These are phyloP conservation scores for Columba guinea DNA, from an alignment of 2,797 vertebrate genomes.

Conservation along the genomic window DNA sequence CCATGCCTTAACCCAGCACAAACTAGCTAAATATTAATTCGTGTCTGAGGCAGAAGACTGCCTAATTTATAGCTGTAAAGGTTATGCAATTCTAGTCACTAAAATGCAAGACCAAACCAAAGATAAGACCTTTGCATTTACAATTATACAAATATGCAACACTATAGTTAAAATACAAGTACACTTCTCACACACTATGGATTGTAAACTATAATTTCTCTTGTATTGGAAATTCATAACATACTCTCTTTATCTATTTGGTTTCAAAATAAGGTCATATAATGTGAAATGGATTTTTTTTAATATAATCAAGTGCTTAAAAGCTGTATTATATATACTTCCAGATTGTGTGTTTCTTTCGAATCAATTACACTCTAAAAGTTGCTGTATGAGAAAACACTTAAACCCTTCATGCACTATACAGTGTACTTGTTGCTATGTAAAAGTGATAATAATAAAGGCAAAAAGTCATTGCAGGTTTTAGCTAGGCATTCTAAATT, in stretches of 20 bases:
- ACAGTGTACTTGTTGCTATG: constrained; percentile 8
- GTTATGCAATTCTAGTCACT: background rate
- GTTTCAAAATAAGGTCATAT: constrained; percentile 72
- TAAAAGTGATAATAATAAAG: constrained; percentile 36
- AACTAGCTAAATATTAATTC: background rate
- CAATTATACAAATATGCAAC: constrained; percentile 28
- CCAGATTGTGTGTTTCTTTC: constrained; percentile 65
- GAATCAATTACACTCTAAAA: constrained; percentile 66
- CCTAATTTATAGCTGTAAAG: background rate
- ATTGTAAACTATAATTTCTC: constrained; percentile 65
- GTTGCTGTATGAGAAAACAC: constrained; percentile 47
- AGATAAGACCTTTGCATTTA: constrained; percentile 54
- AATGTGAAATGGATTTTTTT: constrained; percentile 73
- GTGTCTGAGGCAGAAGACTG: background rate
- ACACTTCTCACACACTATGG: constrained; percentile 39
- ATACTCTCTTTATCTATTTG: constrained; percentile 62
- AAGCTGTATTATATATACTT: constrained; percentile 47
- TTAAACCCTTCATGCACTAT: constrained; percentile 40
- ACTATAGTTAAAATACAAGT: constrained; percentile 60
- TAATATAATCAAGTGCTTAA: constrained; percentile 68
- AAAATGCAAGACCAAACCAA: constrained; percentile 54
- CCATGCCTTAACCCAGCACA: background rate
- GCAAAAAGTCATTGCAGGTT: constrained; percentile 39
- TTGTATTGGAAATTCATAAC: constrained; percentile 70
- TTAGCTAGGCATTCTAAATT: constrained; percentile 28